Evolutionary conservation across 2,113 vertebrate genomes (phyloP).

Genomic region (Aspiorhynchus laticeps): DNA sequence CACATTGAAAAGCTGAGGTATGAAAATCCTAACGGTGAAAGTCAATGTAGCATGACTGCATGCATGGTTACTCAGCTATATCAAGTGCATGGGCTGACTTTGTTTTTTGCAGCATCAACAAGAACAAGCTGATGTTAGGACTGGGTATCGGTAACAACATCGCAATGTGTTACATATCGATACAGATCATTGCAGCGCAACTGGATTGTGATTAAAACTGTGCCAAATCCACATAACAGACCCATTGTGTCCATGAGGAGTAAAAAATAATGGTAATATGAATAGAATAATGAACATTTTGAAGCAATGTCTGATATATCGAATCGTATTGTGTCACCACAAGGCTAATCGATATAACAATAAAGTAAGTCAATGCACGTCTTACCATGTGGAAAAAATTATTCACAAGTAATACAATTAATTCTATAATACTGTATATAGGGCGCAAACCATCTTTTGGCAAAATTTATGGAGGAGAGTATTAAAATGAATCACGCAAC

Average conservation of each 20-base stretch:
- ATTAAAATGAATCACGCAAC: too few species aligned
- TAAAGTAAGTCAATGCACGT: background rate
- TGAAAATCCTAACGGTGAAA: constrained; percentile 3
- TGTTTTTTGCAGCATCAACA: background rate
- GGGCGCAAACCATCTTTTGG: too few species aligned
- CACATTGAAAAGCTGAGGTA: background rate
- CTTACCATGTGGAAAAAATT: background rate
- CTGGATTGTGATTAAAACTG: background rate
- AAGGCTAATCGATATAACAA: background rate
- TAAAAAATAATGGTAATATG: background rate
- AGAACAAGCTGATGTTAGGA: background rate
- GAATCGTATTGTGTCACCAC: background rate
- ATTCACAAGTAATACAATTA: too few species aligned
- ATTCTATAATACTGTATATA: too few species aligned
- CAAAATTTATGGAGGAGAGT: too few species aligned
- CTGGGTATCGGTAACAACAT: background rate
- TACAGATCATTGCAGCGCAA: background rate
- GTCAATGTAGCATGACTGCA: constrained; percentile 13
- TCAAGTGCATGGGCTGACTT: background rate
- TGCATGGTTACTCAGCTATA: constrained; percentile 18
- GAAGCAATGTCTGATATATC: background rate
- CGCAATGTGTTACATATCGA: background rate
- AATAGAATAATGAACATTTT: background rate
- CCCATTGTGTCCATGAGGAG: background rate
- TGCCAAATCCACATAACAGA: background rate